Percentiles rank a stretch among this genome's conserved stretches.
Conservation (phyloP, 2,113 vertebrate species). For the Chamaetylas fuelleborni region DNA sequence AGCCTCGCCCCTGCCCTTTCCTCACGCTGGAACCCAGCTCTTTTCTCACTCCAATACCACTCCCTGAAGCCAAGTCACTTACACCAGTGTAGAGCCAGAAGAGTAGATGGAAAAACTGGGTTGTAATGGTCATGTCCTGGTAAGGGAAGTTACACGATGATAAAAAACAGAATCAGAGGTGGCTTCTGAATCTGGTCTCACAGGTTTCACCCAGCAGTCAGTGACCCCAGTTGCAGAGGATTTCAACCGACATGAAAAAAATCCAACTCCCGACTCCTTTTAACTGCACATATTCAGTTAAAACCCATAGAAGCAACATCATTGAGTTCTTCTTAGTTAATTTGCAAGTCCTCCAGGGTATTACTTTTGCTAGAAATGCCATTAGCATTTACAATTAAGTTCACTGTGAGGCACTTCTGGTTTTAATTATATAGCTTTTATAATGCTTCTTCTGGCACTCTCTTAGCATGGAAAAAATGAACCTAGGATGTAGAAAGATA, state of each 20-base stretch:
- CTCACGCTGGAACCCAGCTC: neutral
- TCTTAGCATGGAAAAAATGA: conserved; percentile 39
- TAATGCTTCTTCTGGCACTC: conserved; percentile 31
- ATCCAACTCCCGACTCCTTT: neutral
- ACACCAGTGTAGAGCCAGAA: neutral
- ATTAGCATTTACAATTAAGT: conserved; percentile 38
- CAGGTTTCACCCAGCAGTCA: neutral
- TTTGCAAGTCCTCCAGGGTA: neutral
- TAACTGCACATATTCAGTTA: neutral
- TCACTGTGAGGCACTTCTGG: conserved; percentile 41
- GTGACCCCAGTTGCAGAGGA: neutral
- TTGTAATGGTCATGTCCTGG: neutral
- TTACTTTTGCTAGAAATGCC: conserved; percentile 13
- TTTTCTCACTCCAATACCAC: neutral
- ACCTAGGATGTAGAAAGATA: conserved; percentile 25
- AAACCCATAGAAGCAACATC: neutral
- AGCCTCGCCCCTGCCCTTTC: neutral
- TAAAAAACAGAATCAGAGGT: neutral
- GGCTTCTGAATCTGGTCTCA: neutral
- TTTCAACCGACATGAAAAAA: neutral
- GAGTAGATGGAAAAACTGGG: neutral
- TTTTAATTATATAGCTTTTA: conserved; percentile 38
- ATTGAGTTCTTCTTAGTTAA: neutral
- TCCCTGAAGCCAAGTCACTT: neutral
- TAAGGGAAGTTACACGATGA: neutral